phyloP scores from a whole-genome alignment of 2,113 vertebrate species.

The Nothobranchius kuhntae region DNA sequence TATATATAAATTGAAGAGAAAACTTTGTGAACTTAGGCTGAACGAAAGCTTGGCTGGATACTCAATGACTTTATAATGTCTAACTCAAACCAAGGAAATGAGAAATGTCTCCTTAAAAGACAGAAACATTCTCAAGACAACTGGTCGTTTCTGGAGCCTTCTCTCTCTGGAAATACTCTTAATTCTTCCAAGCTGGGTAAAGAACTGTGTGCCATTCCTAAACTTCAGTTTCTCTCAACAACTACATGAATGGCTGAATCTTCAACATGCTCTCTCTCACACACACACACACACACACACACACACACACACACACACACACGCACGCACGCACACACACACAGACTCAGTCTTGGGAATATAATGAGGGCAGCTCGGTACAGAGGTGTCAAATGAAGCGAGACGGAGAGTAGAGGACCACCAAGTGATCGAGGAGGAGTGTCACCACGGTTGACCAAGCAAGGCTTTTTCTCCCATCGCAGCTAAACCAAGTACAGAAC shows the following conservation, averaged over 20 bases:
- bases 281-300: too few relatives aligned
- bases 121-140: background rate
- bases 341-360: conserved; percentile 21
- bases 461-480: conserved; percentile 28
- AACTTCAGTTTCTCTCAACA: conserved; percentile 37
- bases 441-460: conserved; percentile 42
- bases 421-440: conserved; percentile 36
- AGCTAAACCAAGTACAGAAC: conserved; percentile 26
- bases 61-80: conserved; percentile 19
- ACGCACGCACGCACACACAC: conserved; percentile 12
- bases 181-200: conserved; percentile 19
- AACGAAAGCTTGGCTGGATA: conserved; percentile 24
- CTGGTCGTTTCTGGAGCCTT: background rate
- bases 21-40: conserved; percentile 68
- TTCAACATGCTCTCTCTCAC: conserved; percentile 20
- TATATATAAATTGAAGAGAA: background rate
- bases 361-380: conserved; percentile 47
- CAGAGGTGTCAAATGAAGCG: conserved; percentile 64
- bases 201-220: conserved; percentile 41
- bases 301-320: conserved; percentile 2
- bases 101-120: background rate
- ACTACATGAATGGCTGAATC: conserved; percentile 38
- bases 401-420: conserved; percentile 29
- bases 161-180: conserved; percentile 18
- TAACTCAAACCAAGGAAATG: conserved; percentile 27